phyloP scores from a whole-genome alignment of 2,888 invertebrate species.

The Chydorus sphaericus region DNA sequence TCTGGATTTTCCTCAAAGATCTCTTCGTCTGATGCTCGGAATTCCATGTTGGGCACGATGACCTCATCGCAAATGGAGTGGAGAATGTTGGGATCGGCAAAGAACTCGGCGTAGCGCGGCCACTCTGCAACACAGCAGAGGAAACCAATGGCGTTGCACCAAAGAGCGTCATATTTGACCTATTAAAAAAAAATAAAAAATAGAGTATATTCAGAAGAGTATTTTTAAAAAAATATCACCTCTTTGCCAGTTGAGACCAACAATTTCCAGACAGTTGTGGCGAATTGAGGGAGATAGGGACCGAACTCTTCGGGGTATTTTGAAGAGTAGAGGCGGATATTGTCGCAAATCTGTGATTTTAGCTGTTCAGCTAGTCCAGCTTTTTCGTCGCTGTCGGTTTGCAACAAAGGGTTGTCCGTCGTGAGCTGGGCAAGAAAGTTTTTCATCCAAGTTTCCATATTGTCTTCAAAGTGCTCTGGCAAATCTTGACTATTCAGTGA shows the following conservation, averaged over 20 bases:
- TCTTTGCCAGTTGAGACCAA: slow-evolving; percentile 69
- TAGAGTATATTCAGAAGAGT: slow-evolving; percentile 13
- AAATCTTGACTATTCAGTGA: slow-evolving; percentile 94
- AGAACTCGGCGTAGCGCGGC: slow-evolving; percentile 68
- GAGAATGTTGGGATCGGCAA: slow-evolving; percentile 72
- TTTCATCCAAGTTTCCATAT: slow-evolving; percentile 89
- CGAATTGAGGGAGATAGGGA: slow-evolving; percentile 75
- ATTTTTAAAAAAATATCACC: slow-evolving; percentile 28
- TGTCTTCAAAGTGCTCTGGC: slow-evolving; percentile 98
- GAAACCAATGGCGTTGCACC: slow-evolving; percentile 90
- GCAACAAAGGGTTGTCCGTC: slow-evolving; percentile 57
- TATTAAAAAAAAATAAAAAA: slow-evolving; percentile 9
- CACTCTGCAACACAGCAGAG: slow-evolving; percentile 87
- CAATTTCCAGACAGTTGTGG: slow-evolving; percentile 86
- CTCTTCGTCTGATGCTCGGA: slow-evolving; percentile 89
- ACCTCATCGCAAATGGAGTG: slow-evolving; percentile 92
- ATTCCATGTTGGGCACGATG: slow-evolving; percentile 96
- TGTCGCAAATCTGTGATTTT: slow-evolving; percentile 91
- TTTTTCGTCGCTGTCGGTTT: slow-evolving; percentile 54
- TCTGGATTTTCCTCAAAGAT: slow-evolving; percentile 96
- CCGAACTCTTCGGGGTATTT: slow-evolving; percentile 97
- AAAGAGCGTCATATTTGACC: slow-evolving; percentile 35
- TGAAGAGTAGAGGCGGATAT: slow-evolving; percentile 83
- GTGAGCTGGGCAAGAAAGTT: slow-evolving; percentile 69
- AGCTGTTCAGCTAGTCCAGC: slow-evolving; percentile 79